These are phyloP conservation scores for Siphlonurus alternatus DNA, from an alignment of 2,888 invertebrate genomes.

Conservation along the genomic window DNA sequence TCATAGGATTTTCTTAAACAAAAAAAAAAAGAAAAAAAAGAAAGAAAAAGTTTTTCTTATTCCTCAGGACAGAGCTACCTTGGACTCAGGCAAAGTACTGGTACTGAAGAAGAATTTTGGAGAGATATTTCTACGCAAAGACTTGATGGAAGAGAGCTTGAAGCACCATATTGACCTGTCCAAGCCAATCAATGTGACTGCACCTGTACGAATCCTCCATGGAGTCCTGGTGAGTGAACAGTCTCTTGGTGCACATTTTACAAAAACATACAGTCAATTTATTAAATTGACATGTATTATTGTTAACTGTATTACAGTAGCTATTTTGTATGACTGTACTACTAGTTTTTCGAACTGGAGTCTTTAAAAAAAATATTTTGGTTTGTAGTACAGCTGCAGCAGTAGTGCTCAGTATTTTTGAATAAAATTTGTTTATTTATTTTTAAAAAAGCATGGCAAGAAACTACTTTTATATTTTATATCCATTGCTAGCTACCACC, in stretches of 20 bases:
- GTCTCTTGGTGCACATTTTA: too few relatives aligned
- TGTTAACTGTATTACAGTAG: too few relatives aligned
- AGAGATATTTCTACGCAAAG: slow-evolving; percentile 8
- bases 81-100: slow-evolving; percentile 4
- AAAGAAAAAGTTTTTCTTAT: neutral
- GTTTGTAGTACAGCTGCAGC: too few relatives aligned
- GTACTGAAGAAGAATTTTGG: slow-evolving; percentile 6
- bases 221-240: slow-evolving; percentile 7
- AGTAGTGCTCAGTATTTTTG: too few relatives aligned
- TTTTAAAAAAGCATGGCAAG: too few relatives aligned
- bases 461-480: too few relatives aligned
- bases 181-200: slow-evolving; percentile 4
- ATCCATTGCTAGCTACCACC: too few relatives aligned
- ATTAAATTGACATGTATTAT: neutral
- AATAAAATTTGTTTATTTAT: too few relatives aligned
- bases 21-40: neutral
- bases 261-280: neutral
- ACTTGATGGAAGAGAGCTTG: slow-evolving; percentile 3
- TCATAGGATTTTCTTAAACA: too few relatives aligned
- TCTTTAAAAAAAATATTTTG: too few relatives aligned
- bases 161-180: slow-evolving; percentile 3
- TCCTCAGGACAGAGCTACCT: slow-evolving; percentile 3
- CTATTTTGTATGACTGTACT: too few relatives aligned
- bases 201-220: slow-evolving; percentile 8
- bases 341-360: too few relatives aligned